Percentiles rank a stretch among this genome's conserved stretches.
Evolutionary conservation across 2,113 vertebrate species (phyloP).

Genomic region (Odontesthes bonariensis): DNA sequence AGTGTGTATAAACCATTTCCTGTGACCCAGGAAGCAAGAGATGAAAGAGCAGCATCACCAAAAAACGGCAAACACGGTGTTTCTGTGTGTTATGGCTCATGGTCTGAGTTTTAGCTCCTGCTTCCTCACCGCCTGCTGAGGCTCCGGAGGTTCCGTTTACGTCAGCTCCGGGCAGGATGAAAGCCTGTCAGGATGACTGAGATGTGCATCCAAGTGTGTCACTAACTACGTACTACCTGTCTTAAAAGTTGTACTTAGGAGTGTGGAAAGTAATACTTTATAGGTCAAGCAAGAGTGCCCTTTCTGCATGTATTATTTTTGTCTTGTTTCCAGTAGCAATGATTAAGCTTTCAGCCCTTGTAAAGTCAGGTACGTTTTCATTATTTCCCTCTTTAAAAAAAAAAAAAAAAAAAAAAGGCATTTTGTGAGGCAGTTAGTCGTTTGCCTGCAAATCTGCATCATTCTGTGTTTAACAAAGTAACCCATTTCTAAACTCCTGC

Average conservation of each 20-base stretch:
- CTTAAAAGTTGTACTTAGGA: constrained; percentile 11
- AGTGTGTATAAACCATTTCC: constrained; percentile 1
- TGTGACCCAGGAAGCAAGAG: constrained; percentile 19
- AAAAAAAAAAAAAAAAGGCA: too few relatives aligned
- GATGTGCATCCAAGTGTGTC: constrained; percentile 24
- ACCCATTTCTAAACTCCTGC: not conserved
- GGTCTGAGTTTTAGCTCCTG: constrained; percentile 16
- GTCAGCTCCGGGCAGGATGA: constrained; percentile 45
- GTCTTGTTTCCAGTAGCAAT: not conserved
- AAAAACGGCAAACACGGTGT: constrained; percentile 40
- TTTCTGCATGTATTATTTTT: not conserved
- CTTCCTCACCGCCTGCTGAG: constrained; percentile 45
- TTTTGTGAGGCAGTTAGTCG: too few relatives aligned
- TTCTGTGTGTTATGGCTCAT: constrained; percentile 39
- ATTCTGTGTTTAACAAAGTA: constrained; percentile 1
- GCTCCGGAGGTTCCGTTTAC: constrained; percentile 37
- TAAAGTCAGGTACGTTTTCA: not conserved
- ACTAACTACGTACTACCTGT: constrained; percentile 20
- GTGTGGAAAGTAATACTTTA: not conserved
- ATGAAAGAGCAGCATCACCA: constrained; percentile 32
- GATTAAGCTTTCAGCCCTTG: not conserved
- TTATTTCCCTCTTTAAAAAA: constrained; percentile 22
- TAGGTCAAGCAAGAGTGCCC: not conserved
- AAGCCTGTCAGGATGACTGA: constrained; percentile 59
- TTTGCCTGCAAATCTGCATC: too few relatives aligned